Base-by-base conservation (phyloP, 30 jellyfish, hydroid and myxozoan genomes). In the Turritopsis dohrnii region DNA sequence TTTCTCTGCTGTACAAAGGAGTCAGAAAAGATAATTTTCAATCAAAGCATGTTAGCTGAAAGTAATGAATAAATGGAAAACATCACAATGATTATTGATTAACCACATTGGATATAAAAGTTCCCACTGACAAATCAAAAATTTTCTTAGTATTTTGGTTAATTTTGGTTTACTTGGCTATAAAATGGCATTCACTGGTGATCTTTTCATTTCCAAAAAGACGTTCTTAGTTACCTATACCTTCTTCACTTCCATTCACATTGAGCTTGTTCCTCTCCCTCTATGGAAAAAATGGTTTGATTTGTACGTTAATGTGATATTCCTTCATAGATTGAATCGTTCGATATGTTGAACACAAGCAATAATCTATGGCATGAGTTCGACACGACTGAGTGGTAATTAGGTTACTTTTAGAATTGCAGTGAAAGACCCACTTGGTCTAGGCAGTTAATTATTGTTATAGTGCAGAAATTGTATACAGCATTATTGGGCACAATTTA, bases 351-450 rank as follows among this genome's bases (percentile, higher is more conserved):
- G 31, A 69, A 69, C 77, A 69, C 30, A 27, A 69, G 77, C 28
- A 69, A 69, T 69, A 27, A 69, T 69, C 77, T 69, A 27, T 23
- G 28, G 77, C 30, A n/a, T 69, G 77, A 69, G 30, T n/a, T 69
- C 77, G 77, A n/a, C 77, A 69, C 77, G 77, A 69, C 30, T 23
- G 28, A 23, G 77, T 69, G 77, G 77, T 69, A 69, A 69, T 69
- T 69, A 69, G 77, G 65, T 75, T 75, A 75, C 25, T 28, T 77
- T 29, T 77, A 77, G 66, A 77, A 77, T 52, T 30, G 28, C 73
- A 30, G 85, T 77, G 66, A 80, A 26, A 41, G 87, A 80, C 87
- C 87, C 87, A 80, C 65, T 80, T 80, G 87, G 87, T 80, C 87
- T 65, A 53, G 87, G 87, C 87, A 26, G 71, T 29, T 77, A 25